Base-by-base conservation (phyloP, 2,113 vertebrate genomes). In the Myrmecophaga tridactyla region DNA sequence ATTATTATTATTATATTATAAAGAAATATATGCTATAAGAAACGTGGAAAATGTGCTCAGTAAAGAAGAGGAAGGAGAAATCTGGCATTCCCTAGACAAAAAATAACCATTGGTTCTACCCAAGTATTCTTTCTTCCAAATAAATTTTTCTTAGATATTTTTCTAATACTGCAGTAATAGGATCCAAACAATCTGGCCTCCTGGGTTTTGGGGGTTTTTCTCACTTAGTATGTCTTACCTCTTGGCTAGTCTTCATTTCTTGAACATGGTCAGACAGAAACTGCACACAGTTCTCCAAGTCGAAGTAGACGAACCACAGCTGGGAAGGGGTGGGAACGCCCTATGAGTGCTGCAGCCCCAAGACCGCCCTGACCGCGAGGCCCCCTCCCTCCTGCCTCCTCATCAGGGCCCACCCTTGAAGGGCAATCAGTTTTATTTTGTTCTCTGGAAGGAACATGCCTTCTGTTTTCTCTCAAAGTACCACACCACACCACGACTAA, bases 231-330 rank as follows among this genome's bases (percentile, higher is more conserved):
- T 5, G 3, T 43, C 95, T 97, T 80, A 98, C 98, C 98, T 96
- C 95, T 14, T 17, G 96, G 6, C 43, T 98, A 9, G 72, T 96
- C 95, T 95, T 98, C 98, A 98, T 97, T 27, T 98, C 97, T 0
- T 0, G n/a, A 69, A 98, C n/a, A 34, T 92, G 96, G 18, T 98
- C 97, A 3, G 97, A 70, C 95, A 98, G 46, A 77, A 98, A 96
- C 86, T 91, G 98, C 9, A 97, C 97, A 84, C 98, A 99, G 67
- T 1, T 75, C 82, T 97, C 97, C 0, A 97, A 94, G 76, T 96
- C 96, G 7, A 98, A 98, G 94, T 87, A 98, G 90, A 98, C 96
- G 1, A 99, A 98, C 95, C 98, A 98, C 75, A 99, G 97, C 98
- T 99, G 97, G 53, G 25, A 65, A 1, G 18, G 76, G 46, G 86